phyloP scores from a whole-genome alignment of 35 echinoderm and acorn worm species.

The Lytechinus variegatus region DNA sequence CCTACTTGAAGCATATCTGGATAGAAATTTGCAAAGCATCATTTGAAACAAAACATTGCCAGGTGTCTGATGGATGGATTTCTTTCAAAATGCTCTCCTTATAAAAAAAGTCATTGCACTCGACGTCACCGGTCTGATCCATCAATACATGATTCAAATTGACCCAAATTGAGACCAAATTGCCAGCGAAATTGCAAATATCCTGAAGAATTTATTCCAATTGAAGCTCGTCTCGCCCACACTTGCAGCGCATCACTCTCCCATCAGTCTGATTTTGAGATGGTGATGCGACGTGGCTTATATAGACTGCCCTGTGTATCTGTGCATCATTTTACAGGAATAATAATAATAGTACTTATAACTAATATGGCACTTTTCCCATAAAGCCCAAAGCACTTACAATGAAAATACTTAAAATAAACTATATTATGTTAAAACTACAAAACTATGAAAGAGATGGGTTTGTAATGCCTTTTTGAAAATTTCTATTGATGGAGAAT shows the following conservation, averaged over 20 bases:
- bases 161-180: neutral
- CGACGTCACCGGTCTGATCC: neutral
- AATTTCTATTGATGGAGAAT: too few relatives aligned
- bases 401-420: too few relatives aligned
- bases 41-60: too few relatives aligned
- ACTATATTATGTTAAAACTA: too few relatives aligned
- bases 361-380: too few relatives aligned
- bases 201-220: neutral
- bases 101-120: neutral
- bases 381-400: too few relatives aligned
- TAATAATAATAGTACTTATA: too few relatives aligned
- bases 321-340: neutral
- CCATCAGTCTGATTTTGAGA: neutral
- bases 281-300: neutral
- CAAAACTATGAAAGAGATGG: too few relatives aligned
- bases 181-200: neutral
- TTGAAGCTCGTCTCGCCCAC: neutral
- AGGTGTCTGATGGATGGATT: neutral
- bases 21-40: too few relatives aligned
- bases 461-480: too few relatives aligned
- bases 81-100: neutral
- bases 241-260: neutral
- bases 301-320: neutral
- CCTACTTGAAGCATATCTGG: too few relatives aligned
- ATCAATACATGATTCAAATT: neutral